Conservation (phyloP, 1,140 invertebrate species). For the Zaprionus tsacasi region DNA sequence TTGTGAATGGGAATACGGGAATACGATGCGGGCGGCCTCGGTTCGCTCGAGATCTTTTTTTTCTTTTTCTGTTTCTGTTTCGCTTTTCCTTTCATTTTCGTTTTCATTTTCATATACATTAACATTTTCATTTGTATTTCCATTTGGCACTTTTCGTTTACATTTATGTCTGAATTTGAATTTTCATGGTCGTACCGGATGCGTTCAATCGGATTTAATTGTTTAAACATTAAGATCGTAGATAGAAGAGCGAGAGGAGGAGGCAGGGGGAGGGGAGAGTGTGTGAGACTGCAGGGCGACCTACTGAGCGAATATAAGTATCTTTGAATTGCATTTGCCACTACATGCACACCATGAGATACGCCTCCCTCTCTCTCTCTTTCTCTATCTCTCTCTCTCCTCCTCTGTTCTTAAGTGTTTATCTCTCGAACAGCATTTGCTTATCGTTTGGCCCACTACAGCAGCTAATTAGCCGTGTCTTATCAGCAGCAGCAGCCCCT, state of each 20-base stretch:
- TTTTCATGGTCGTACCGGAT: constrained; percentile 60
- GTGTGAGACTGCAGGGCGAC: constrained; percentile 31
- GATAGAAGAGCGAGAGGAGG: too few species aligned
- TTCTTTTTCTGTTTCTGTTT: not conserved
- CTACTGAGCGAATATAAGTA: constrained; percentile 11
- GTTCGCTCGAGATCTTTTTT: constrained; percentile 22
- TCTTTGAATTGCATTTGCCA: constrained; percentile 12
- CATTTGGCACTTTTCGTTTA: constrained; percentile 9
- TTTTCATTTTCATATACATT: too few species aligned
- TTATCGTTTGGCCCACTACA: constrained; percentile 53
- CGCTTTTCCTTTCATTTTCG: constrained; percentile 21
- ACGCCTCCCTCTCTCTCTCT: not conserved
- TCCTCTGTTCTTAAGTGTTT: constrained; percentile 18
- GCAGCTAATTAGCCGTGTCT: constrained; percentile 72
- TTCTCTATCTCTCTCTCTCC: not conserved
- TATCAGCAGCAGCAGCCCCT: constrained; percentile 69
- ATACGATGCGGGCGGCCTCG: constrained; percentile 52
- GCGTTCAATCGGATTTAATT: constrained; percentile 61
- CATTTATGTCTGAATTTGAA: constrained; percentile 27
- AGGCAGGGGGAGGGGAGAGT: not conserved
- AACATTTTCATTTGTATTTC: constrained; percentile 34
- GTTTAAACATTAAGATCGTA: constrained; percentile 47
- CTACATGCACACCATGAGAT: not conserved
- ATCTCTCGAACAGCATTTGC: constrained; percentile 25
- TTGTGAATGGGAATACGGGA: not conserved